Conservation (phyloP, 2,888 invertebrate species). For the Argyresthia albistria region DNA sequence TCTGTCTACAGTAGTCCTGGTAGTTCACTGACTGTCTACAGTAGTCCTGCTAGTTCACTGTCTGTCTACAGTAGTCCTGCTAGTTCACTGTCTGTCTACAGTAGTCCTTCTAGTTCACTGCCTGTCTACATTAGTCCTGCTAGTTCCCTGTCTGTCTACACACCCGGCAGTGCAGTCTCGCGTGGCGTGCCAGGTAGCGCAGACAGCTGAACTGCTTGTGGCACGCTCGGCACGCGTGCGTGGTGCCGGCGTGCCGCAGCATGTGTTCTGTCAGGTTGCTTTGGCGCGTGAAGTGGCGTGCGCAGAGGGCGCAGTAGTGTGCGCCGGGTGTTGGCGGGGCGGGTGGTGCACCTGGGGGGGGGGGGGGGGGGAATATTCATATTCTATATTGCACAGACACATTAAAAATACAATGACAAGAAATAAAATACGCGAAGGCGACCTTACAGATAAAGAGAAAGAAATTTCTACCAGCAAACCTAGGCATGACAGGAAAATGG, state of each 20-base stretch:
- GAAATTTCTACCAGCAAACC: no score
- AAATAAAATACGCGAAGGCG: background rate
- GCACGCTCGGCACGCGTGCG: background rate
- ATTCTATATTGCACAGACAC: background rate
- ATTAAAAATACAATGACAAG: no score
- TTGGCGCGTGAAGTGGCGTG: background rate
- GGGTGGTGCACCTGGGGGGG: background rate
- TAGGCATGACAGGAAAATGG: no score
- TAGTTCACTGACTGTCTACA: no score
- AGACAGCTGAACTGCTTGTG: slow-evolving; percentile 4
- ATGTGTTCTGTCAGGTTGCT: slow-evolving; percentile 4
- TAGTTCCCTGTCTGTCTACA: no score
- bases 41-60: no score
- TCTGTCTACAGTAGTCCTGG: no score
- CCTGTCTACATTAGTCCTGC: no score
- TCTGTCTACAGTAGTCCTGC: no score
- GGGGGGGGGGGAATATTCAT: background rate
- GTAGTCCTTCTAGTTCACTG: no score
- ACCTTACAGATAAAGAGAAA: background rate
- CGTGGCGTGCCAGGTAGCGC: slow-evolving; percentile 3
- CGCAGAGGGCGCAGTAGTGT: background rate
- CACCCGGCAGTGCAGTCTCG: background rate
- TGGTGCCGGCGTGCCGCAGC: slow-evolving; percentile 2
- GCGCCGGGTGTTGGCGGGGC: background rate
- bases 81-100: no score